phyloP scores from a whole-genome alignment of 2,113 vertebrate species.

The Vulpes vulpes region DNA sequence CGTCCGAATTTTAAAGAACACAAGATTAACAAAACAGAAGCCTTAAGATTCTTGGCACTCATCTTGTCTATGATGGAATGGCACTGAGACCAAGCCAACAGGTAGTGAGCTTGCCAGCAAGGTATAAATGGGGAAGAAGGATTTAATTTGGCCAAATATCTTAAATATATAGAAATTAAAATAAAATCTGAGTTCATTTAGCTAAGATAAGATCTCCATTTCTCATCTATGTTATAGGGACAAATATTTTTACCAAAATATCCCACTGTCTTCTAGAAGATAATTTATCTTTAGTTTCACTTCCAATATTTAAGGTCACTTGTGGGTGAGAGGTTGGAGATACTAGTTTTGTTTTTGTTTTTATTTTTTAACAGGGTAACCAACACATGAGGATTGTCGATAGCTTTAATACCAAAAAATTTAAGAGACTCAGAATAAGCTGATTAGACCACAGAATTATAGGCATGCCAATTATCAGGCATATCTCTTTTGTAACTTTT shows the following conservation, averaged over 20 bases:
- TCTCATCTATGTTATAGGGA: neutral
- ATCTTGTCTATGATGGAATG: neutral
- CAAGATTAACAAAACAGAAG: neutral
- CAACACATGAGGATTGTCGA: neutral
- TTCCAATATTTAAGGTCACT: neutral
- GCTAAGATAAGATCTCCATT: neutral
- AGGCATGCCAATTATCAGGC: neutral
- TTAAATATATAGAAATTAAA: neutral
- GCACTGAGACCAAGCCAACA: neutral
- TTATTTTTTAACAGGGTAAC: neutral
- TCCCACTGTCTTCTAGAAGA: neutral
- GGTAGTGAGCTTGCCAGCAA: neutral
- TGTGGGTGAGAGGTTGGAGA: neutral
- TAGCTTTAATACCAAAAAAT: neutral
- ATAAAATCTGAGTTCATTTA: neutral
- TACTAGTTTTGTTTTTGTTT: neutral
- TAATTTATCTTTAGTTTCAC: neutral
- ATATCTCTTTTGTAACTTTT: neutral
- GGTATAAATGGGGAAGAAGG: neutral
- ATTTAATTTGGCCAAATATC: neutral
- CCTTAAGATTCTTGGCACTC: neutral
- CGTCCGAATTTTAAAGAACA: neutral
- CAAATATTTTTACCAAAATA: neutral
- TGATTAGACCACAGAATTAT: neutral
- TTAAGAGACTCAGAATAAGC: neutral